These are phyloP conservation scores for Mercenaria mercenaria DNA, from an alignment of 1,140 invertebrate species.

Conservation along the genomic window DNA sequence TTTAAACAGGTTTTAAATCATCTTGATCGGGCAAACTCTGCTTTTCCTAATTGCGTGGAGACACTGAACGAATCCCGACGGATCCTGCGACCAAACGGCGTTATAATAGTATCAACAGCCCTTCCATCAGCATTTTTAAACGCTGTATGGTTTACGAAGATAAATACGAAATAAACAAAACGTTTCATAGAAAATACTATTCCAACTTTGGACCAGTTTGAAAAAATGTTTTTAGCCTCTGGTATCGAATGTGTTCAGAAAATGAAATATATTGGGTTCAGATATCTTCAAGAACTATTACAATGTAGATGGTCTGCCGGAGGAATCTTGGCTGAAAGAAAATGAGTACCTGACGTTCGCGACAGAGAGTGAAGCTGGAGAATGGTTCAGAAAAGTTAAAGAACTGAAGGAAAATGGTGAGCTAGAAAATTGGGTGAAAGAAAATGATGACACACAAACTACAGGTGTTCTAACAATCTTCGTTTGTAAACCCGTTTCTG, in stretches of 20 bases:
- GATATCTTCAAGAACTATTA: neutral
- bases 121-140: neutral
- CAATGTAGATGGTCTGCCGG: too few relatives aligned
- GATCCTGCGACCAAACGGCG: neutral
- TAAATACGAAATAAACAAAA: neutral
- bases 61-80: neutral
- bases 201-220: conserved; percentile 20
- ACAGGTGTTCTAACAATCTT: neutral
- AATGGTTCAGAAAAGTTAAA: neutral
- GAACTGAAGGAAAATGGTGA: conserved; percentile 5
- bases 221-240: neutral
- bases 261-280: conserved; percentile 16
- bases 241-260: conserved; percentile 10
- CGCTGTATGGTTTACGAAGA: neutral
- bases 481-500: conserved; percentile 2
- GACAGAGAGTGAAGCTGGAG: neutral
- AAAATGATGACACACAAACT: neutral
- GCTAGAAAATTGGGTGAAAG: neutral
- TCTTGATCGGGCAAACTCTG: neutral
- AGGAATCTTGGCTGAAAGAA: neutral
- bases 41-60: neutral
- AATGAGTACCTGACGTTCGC: too few relatives aligned
- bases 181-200: neutral
- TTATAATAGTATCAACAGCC: neutral
- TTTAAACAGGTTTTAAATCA: neutral